Evolutionary conservation across 35 echinoderm and acorn worm genomes (phyloP).

Genomic region (Ptychodera flava): DNA sequence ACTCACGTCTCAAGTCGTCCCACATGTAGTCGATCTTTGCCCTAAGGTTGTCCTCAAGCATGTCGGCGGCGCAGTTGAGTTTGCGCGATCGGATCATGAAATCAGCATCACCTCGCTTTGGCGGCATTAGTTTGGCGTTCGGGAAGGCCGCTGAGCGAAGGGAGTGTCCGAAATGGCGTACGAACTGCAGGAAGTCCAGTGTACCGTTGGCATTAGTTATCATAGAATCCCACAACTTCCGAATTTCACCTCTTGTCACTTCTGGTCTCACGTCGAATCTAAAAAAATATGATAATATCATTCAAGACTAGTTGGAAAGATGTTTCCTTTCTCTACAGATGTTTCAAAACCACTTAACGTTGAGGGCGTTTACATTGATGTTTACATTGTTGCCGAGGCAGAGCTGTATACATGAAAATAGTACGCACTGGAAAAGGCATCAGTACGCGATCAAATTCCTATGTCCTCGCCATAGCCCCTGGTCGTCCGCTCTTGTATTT

Average conservation of each 20-base stretch:
- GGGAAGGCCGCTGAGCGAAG: conserved; percentile 68
- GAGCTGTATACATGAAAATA: too few relatives aligned
- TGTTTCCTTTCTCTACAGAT: too few relatives aligned
- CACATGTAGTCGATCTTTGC: conserved; percentile 98
- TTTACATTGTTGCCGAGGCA: too few relatives aligned
- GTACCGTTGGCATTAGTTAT: conserved; percentile 62
- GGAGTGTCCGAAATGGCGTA: conserved; percentile 84
- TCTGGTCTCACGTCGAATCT: conserved; percentile 76
- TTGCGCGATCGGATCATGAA: conserved; percentile 89
- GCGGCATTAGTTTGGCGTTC: conserved; percentile 81
- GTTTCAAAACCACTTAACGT: too few relatives aligned
- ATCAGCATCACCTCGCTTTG: conserved; percentile 87
- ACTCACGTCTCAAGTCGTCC: conserved; percentile 85
- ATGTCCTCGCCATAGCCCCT: too few relatives aligned
- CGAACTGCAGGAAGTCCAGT: conserved; percentile 68
- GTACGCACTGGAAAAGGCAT: too few relatives aligned
- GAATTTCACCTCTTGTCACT: conserved; percentile 77
- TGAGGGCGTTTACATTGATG: too few relatives aligned
- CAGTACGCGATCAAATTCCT: too few relatives aligned
- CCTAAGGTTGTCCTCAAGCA: conserved; percentile 92
- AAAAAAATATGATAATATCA: neutral
- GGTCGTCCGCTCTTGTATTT: too few relatives aligned
- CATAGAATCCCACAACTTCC: conserved; percentile 77
- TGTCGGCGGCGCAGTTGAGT: conserved; percentile 92
- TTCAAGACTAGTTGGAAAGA: too few relatives aligned